Percentiles rank a stretch among this genome's conserved stretches.
Conservation (phyloP, 30 jellyfish, hydroid and myxozoan genomes). For the Cassiopea andromeda region DNA sequence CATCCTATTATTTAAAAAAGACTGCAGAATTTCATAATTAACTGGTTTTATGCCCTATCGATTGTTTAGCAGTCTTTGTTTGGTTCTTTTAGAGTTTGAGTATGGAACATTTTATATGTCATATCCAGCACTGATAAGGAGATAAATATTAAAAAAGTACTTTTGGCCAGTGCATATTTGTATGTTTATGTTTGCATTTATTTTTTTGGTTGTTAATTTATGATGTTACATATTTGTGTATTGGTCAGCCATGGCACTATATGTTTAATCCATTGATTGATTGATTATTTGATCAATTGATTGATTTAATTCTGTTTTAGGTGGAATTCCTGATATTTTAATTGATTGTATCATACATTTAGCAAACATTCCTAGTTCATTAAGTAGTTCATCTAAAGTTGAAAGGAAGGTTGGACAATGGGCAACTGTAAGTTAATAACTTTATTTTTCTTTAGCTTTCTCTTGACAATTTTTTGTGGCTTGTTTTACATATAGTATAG, state of each 20-base stretch:
- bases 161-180: no score
- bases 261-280: background rate
- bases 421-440: slow-evolving; percentile 45
- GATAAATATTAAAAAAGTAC: no score
- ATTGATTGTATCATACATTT: slow-evolving; percentile 28
- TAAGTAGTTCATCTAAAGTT: slow-evolving; percentile 9
- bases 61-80: no score
- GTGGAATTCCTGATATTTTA: background rate
- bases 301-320: background rate
- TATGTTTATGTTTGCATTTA: no score
- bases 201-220: background rate
- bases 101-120: no score
- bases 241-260: background rate
- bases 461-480: background rate
- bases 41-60: no score
- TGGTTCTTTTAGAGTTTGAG: no score
- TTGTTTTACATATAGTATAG: background rate
- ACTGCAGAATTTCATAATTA: no score
- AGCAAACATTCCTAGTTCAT: slow-evolving; percentile 35
- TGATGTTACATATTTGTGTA: background rate
- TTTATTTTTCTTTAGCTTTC: background rate
- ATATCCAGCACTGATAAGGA: no score
- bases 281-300: background rate
- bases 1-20: no score
- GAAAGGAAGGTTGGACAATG: slow-evolving; percentile 38